phyloP scores from a whole-genome alignment of 2,888 invertebrate genomes.

The Hydrotaea diabolus region DNA sequence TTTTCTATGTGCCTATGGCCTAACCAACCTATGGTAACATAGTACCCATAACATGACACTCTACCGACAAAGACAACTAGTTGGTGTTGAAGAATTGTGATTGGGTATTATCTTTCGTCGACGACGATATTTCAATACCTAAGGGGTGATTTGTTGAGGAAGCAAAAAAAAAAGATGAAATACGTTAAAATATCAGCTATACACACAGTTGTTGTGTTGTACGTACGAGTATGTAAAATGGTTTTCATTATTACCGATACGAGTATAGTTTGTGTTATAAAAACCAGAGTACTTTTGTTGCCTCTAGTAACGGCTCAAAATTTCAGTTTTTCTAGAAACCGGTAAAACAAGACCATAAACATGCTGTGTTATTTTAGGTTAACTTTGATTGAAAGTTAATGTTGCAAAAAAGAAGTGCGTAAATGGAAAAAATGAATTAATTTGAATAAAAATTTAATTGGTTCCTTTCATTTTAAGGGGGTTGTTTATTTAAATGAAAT shows the following conservation, averaged over 20 bases:
- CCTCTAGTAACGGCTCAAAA: background rate
- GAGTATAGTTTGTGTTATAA: no score
- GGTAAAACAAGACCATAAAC: background rate
- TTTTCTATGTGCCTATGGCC: no score
- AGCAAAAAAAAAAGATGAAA: slow-evolving; percentile 5
- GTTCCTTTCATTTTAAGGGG: no score
- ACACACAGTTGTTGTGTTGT: no score
- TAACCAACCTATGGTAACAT: background rate
- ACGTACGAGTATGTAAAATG: no score
- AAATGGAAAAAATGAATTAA: background rate
- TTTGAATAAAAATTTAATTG: background rate
- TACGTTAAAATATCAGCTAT: background rate
- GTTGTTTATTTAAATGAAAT: no score
- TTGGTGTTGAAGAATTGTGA: background rate
- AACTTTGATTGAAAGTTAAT: background rate
- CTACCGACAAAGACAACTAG: background rate
- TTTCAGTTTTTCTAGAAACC: background rate
- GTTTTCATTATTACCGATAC: no score
- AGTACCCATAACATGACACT: background rate
- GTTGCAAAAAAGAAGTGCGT: background rate
- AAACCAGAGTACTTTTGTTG: no score
- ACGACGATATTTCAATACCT: background rate
- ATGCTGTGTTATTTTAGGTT: background rate
- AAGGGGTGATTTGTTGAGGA: background rate
- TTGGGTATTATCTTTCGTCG: slow-evolving; percentile 9